Evolutionary conservation across 2,888 invertebrate species (phyloP).

Genomic region (Cephalotes varians): DNA sequence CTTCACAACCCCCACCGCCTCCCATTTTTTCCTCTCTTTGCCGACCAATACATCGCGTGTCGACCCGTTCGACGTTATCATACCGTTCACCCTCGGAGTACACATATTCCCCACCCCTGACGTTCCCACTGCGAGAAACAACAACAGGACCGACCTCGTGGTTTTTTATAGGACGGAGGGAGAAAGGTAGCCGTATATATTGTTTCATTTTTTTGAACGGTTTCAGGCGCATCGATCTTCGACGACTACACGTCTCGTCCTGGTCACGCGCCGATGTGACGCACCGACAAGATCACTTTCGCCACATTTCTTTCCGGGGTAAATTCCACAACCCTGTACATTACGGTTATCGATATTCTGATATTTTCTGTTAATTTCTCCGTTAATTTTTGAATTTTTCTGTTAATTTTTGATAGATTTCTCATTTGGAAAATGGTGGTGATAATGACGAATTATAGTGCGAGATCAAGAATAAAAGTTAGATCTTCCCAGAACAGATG

Average conservation of each 20-base stretch:
- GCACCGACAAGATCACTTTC: slow-evolving; percentile 71
- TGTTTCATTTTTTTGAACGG: slow-evolving; percentile 58
- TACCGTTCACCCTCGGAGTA: slow-evolving; percentile 72
- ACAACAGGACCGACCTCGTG: slow-evolving; percentile 74
- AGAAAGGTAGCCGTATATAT: slow-evolving; percentile 53
- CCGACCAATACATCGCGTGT: slow-evolving; percentile 75
- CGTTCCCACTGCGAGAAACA: slow-evolving; percentile 72
- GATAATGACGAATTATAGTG: background rate
- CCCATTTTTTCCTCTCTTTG: slow-evolving; percentile 68
- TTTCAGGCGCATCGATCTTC: slow-evolving; percentile 73
- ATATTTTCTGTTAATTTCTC: background rate
- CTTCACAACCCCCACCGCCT: slow-evolving; percentile 73
- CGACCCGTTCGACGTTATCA: slow-evolving; percentile 76
- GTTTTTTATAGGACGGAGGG: slow-evolving; percentile 65
- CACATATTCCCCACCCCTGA: slow-evolving; percentile 66
- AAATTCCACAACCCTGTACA: slow-evolving; percentile 1
- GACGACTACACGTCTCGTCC: slow-evolving; percentile 50
- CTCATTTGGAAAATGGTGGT: background rate
- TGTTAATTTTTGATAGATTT: too few species aligned
- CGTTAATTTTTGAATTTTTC: too few species aligned
- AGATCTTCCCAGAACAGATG: background rate
- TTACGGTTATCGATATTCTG: slow-evolving; percentile 22
- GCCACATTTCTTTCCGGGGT: slow-evolving; percentile 54
- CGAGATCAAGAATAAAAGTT: background rate
- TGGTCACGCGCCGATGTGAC: slow-evolving; percentile 52